These are phyloP conservation scores for Plectrocnemia conspersa DNA, from an alignment of 1,140 invertebrate species.

Conservation along the genomic window DNA sequence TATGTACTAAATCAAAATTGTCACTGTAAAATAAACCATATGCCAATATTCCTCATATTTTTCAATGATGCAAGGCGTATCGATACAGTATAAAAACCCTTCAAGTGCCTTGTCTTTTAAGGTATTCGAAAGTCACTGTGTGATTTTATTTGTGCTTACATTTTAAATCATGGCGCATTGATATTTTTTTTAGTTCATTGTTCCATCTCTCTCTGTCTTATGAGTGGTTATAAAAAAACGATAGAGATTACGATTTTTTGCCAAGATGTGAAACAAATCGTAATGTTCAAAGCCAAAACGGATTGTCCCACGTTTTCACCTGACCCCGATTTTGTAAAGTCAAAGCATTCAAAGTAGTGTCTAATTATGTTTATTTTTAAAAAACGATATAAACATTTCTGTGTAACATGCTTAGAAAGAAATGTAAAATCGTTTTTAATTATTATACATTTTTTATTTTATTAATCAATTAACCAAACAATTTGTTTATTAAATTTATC, in stretches of 20 bases:
- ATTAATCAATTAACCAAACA: too few relatives aligned
- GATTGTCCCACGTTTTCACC: conserved; percentile 28
- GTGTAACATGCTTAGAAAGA: too few relatives aligned
- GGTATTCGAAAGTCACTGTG: background rate
- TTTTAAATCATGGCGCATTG: conserved; percentile 13
- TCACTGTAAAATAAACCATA: background rate
- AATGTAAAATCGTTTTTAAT: too few relatives aligned
- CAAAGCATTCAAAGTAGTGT: background rate
- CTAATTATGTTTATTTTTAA: too few relatives aligned
- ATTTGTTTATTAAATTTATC: too few relatives aligned
- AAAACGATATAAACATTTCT: too few relatives aligned
- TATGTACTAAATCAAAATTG: too few relatives aligned
- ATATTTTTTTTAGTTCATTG: conserved; percentile 8
- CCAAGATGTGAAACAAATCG: conserved; percentile 2
- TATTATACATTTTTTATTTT: too few relatives aligned
- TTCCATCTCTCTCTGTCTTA: background rate
- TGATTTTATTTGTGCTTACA: conserved; percentile 13
- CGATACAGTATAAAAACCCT: too few relatives aligned
- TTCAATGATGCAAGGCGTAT: too few relatives aligned
- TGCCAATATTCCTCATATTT: too few relatives aligned
- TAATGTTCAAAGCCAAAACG: conserved; percentile 14
- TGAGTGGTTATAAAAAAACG: background rate
- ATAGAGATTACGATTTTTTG: conserved; percentile 19
- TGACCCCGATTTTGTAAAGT: conserved; percentile 21
- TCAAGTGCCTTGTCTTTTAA: background rate